phyloP scores from a whole-genome alignment of 2,113 vertebrate species.

The Pachycephala philippinensis region DNA sequence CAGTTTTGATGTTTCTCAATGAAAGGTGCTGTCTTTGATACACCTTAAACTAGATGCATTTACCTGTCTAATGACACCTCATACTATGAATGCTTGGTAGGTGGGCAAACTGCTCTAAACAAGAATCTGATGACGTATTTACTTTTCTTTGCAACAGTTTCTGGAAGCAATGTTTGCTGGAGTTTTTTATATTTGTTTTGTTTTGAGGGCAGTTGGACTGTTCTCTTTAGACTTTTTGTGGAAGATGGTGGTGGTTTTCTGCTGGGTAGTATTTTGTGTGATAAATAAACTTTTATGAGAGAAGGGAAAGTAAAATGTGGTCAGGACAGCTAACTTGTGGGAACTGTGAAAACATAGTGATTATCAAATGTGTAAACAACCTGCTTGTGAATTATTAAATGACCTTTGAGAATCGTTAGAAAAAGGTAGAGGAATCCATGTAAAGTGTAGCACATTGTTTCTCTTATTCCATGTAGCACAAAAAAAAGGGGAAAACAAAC shows the following conservation, averaged over 20 bases:
- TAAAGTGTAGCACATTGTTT: neutral
- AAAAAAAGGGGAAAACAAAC: neutral
- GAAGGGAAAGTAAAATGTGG: neutral
- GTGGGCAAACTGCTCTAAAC: neutral
- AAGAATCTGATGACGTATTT: neutral
- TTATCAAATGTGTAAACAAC: neutral
- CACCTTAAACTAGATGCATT: neutral
- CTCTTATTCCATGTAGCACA: neutral
- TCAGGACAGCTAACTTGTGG: neutral
- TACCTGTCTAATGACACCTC: neutral
- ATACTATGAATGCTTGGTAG: neutral
- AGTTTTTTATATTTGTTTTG: neutral
- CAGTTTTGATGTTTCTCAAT: neutral
- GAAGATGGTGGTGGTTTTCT: neutral
- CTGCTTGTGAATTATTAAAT: neutral
- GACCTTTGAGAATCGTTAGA: neutral
- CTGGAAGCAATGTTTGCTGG: neutral
- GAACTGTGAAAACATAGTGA: neutral
- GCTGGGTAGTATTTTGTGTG: neutral
- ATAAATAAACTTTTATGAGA: neutral
- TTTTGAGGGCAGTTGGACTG: neutral
- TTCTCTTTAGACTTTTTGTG: neutral
- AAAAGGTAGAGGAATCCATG: neutral
- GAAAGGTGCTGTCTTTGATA: constrained; percentile 15
- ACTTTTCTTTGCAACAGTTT: neutral